Evolutionary conservation across 2,888 invertebrate species (phyloP).

Genomic region (Apantesis nais): DNA sequence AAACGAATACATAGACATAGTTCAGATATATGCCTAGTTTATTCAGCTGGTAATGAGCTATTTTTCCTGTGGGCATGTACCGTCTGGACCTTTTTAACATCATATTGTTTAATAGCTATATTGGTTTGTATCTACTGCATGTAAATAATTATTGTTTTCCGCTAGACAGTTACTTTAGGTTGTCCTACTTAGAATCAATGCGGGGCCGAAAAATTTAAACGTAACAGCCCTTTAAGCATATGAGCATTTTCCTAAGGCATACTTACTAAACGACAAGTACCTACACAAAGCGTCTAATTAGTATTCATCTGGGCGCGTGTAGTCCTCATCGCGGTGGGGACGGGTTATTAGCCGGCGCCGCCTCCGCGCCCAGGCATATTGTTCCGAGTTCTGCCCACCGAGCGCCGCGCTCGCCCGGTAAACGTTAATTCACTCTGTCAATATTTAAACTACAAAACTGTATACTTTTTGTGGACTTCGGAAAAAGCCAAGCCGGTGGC

Average conservation of each 20-base stretch:
- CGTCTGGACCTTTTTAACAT: background rate
- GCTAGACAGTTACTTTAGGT: constrained; percentile 13
- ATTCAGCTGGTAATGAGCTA: background rate
- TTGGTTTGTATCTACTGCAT: constrained; percentile 9
- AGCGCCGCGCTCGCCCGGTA: constrained; percentile 76
- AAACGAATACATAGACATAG: background rate
- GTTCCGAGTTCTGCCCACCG: constrained; percentile 81
- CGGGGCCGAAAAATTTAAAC: constrained; percentile 9
- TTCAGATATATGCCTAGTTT: background rate
- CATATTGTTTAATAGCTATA: constrained; percentile 21
- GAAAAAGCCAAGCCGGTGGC: constrained; percentile 78
- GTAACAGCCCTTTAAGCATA: constrained; percentile 40
- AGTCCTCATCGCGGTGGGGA: constrained; percentile 84
- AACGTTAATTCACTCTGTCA: constrained; percentile 74
- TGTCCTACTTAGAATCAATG: background rate
- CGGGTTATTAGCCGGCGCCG: constrained; percentile 85
- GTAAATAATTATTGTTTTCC: constrained; percentile 32
- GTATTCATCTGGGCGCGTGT: constrained; percentile 85
- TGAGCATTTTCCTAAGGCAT: constrained; percentile 48
- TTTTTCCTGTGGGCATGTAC: background rate
- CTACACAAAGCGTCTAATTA: constrained; percentile 80
- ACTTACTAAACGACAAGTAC: constrained; percentile 60
- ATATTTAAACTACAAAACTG: constrained; percentile 74
- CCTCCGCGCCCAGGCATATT: constrained; percentile 85
- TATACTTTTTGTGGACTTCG: constrained; percentile 60